Conservation (phyloP, 2,113 vertebrate genomes). For the Mormyrus lacerda region DNA sequence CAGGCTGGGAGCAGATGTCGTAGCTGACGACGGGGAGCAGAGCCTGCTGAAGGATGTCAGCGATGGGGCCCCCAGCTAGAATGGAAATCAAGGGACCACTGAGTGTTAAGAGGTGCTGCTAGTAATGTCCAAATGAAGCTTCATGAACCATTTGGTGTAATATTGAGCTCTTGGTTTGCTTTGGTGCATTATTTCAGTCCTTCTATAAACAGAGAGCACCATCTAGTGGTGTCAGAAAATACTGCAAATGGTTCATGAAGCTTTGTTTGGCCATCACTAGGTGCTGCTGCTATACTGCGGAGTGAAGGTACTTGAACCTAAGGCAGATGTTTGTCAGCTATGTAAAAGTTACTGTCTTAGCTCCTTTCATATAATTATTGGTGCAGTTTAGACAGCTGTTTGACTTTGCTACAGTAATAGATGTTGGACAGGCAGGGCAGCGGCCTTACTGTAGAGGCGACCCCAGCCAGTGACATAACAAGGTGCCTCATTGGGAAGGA, state of each 20-base stretch:
- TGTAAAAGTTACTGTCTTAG: neutral
- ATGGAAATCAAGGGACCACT: no score
- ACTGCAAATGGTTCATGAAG: neutral
- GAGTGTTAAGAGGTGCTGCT: neutral
- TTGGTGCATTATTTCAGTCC: no score
- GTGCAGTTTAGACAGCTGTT: neutral
- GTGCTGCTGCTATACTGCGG: neutral
- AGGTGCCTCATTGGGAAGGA: conserved; percentile 60
- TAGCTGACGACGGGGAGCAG: conserved; percentile 70
- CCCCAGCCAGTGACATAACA: conserved; percentile 88
- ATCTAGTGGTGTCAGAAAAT: neutral
- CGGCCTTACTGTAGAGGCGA: conserved; percentile 67
- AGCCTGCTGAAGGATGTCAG: conserved; percentile 74
- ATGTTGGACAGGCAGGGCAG: neutral
- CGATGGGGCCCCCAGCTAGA: conserved; percentile 66
- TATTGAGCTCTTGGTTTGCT: no score
- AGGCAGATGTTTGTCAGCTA: neutral
- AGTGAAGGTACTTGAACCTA: neutral
- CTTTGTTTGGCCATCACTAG: neutral
- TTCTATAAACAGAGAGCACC: neutral
- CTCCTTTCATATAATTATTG: neutral
- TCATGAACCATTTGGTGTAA: no score
- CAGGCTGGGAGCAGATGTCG: conserved; percentile 49
- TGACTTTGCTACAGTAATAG: neutral
- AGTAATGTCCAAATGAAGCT: neutral